Percentiles rank a stretch among this genome's conserved stretches.
phyloP scores from a whole-genome alignment of 2,113 vertebrate genomes.

The Bubalus kerabau region DNA sequence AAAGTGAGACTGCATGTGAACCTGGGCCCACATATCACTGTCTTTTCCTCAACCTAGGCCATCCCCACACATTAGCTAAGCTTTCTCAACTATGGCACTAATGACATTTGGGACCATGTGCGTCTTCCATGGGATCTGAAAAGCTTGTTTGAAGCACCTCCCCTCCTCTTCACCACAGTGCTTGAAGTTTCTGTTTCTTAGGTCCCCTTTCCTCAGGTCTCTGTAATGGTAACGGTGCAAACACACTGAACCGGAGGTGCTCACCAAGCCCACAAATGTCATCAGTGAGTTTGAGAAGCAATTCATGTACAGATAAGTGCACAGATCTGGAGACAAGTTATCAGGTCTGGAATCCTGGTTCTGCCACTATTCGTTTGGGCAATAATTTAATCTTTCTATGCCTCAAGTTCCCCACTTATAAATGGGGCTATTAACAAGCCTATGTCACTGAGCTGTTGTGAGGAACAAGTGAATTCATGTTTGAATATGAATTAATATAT shows the following conservation, averaged over 20 bases:
- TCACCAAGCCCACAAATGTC: neutral
- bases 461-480: neutral
- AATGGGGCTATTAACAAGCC: neutral
- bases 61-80: neutral
- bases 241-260: neutral
- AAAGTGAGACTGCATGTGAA: neutral
- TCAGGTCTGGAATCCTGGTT: neutral
- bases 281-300: neutral
- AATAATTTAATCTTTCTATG: neutral
- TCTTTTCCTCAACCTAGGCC: neutral
- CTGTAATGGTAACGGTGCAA: neutral
- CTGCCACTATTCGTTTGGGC: neutral
- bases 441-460: neutral
- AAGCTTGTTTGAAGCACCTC: neutral
- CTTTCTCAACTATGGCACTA: neutral
- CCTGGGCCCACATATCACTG: neutral
- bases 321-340: neutral
- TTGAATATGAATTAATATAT: neutral
- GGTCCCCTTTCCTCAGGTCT: neutral
- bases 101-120: neutral
- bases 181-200: neutral
- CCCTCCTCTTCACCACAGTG: neutral
- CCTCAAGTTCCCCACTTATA: neutral
- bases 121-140: neutral
- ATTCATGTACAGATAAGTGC: neutral